Percentiles rank a stretch among this genome's conserved stretches.
Conservation (phyloP, 2,888 invertebrate genomes). For the Tiphia femorata region DNA sequence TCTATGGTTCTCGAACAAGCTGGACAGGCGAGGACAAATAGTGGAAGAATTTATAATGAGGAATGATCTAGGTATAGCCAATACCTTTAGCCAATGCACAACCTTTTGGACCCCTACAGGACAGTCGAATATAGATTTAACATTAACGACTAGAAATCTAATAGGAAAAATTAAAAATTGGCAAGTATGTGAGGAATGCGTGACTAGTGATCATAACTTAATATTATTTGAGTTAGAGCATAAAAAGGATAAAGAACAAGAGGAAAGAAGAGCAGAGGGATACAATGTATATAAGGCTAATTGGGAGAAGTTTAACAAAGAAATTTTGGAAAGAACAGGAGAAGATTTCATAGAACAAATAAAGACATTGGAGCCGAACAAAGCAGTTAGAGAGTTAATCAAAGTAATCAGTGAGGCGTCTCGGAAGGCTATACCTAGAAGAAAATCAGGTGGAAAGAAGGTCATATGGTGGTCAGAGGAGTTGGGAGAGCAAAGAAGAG, state of each 20-base stretch:
- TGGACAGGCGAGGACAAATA: background rate
- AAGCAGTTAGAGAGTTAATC: background rate
- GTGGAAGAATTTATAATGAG: conserved; percentile 13
- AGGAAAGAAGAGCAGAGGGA: background rate
- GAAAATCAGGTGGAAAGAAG: background rate
- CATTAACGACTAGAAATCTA: background rate
- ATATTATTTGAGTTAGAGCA: background rate
- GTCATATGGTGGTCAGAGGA: background rate
- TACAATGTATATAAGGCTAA: background rate
- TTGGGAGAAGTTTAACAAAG: background rate
- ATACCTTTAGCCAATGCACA: background rate
- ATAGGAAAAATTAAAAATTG: background rate
- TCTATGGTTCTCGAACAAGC: conserved; percentile 1
- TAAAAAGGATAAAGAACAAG: background rate
- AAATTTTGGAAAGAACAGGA: background rate
- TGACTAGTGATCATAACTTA: conserved; percentile 14
- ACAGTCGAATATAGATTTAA: conserved; percentile 18
- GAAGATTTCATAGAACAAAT: background rate
- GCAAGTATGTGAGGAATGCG: background rate
- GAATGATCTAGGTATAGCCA: background rate
- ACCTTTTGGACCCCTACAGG: background rate
- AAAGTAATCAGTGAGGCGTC: background rate
- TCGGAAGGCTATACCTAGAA: background rate
- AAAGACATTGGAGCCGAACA: background rate
- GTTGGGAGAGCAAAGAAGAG: background rate